Base-by-base conservation (phyloP, 2,113 vertebrate species). In the Scartelaos histophorus region DNA sequence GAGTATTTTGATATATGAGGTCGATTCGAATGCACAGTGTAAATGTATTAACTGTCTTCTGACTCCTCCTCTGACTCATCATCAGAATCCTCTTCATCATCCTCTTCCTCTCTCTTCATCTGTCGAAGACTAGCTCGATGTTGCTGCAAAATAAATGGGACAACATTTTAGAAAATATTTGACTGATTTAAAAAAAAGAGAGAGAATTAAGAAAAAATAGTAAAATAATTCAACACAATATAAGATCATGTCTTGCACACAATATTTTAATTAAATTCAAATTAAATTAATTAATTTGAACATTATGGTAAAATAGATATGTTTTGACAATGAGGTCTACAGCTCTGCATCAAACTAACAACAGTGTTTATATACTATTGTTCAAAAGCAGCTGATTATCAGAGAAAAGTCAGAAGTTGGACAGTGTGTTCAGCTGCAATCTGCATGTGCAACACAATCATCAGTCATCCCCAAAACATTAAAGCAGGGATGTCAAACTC, bases 21-120 rank as follows among this genome's bases (percentile, higher is more conserved):
- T n/a, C n/a, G n/a, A 34, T 38, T 38, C 16, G 12, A 64, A 64
- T 38, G 17, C 34, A 64, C 17, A 64, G 43, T 12, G 7, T 19
- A 64, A 64, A 25, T 0, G 3, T 17, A n/a, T n/a, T n/a, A 92
- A 72, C 84, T 82, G 29, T 93, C 91, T 1, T 93, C 92, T 90
- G 88, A 0, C 87, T 91, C 91, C 0, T 90, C 90, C 5, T 91
- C n/a, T n/a, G n/a, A n/a, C n/a, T n/a, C n/a, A n/a, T n/a, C n/a
- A n/a, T n/a, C 89, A 15, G 85, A 87, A 1, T 89, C 87, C 0
- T 92, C 69, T 0, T 85, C 82, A 0, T 92, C 89, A 0, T 91
- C 90, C 2, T 91, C 90, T 21, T 85, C 89, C n/a, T 83, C 86
- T 67, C 77, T 79, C 57, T 83, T 89, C 3, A 70, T 87, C 72